Conservation (phyloP, 2,113 vertebrate genomes). For the Syngnathus scovelli region DNA sequence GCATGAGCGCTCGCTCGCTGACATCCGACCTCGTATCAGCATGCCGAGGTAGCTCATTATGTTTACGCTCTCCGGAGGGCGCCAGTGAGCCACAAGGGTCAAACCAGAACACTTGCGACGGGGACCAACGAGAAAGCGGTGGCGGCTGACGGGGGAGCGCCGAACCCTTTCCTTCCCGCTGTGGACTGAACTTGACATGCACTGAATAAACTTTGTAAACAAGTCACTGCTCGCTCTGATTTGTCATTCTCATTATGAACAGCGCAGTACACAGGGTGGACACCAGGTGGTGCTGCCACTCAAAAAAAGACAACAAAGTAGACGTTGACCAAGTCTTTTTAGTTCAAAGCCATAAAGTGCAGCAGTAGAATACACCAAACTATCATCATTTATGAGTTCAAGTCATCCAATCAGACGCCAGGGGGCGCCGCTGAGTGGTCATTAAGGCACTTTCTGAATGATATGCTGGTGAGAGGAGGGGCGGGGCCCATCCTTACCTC, state of each 20-base stretch:
- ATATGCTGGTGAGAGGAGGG: background rate
- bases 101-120: constrained; percentile 65
- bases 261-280: background rate
- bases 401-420: background rate
- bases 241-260: background rate
- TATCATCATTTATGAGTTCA: background rate
- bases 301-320: background rate
- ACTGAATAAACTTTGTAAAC: constrained; percentile 68
- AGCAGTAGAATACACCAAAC: background rate
- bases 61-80: constrained; percentile 45
- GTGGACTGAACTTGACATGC: constrained; percentile 66
- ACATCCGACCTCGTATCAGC: constrained; percentile 67
- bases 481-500: background rate
- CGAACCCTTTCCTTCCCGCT: constrained; percentile 61
- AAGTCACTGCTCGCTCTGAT: constrained; percentile 10
- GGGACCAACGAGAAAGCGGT: constrained; percentile 49
- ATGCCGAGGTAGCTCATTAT: constrained; percentile 53
- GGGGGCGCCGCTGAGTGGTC: background rate
- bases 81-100: constrained; percentile 61
- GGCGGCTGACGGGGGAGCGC: constrained; percentile 59
- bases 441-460: background rate
- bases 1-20: constrained; percentile 66
- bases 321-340: background rate
- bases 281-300: background rate
- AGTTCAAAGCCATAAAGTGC: background rate